Percentiles rank a stretch among this genome's conserved stretches.
phyloP scores from a whole-genome alignment of 2,797 vertebrate species.

The Paramormyrops hopkinsi region DNA sequence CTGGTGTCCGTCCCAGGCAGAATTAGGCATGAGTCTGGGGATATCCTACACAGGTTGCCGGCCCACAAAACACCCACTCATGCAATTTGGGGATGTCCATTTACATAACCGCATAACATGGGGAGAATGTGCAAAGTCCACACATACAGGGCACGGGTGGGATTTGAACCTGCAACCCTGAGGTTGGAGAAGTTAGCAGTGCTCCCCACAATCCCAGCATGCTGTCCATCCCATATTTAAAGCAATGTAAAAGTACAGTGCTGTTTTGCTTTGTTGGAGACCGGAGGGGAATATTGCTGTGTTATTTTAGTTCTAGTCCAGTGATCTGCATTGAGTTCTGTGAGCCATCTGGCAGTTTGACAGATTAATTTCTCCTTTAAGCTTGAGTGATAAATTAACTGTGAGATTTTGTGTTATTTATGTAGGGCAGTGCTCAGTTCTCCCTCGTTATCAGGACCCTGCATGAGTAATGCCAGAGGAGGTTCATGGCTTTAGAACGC shows the following conservation, averaged over 20 bases:
- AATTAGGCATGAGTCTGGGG: background rate
- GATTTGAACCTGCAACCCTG: background rate
- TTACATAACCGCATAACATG: background rate
- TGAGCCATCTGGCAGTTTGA: slow-evolving; percentile 4
- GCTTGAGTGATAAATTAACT: background rate
- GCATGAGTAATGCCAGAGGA: background rate
- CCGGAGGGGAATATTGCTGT: background rate
- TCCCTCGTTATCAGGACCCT: background rate
- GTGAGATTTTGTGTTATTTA: background rate
- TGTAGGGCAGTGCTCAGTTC: background rate
- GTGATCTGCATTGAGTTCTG: background rate
- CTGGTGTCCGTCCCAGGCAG: background rate
- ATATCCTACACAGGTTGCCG: background rate
- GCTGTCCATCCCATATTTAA: background rate
- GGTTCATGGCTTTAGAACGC: background rate
- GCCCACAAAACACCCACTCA: background rate
- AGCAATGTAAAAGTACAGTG: background rate
- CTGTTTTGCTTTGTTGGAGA: background rate
- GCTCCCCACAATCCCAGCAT: background rate
- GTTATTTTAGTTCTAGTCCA: background rate
- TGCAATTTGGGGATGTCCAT: background rate
- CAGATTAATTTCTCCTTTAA: background rate
- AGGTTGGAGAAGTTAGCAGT: background rate
- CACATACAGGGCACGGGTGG: background rate
- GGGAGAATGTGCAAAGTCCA: background rate